Evolutionary conservation across 2,797 vertebrate genomes (phyloP), one percentile per base, ranked within the genome.

Genomic region (Prunella strophiata): DNA sequence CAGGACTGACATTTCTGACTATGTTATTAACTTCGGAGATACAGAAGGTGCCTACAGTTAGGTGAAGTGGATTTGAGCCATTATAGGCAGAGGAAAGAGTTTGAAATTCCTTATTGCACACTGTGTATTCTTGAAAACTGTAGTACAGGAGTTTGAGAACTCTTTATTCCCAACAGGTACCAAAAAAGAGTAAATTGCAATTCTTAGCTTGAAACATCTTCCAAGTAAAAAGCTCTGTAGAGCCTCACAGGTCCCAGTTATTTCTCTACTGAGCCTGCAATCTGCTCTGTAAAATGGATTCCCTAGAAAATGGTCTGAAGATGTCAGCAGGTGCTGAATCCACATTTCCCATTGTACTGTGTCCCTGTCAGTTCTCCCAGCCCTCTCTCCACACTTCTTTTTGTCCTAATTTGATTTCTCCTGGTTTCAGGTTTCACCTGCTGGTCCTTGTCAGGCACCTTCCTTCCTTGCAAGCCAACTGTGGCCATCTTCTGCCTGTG

Each of bases 21-120:
- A 0, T 16, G 16, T n/a, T 81, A 43, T 23, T 45, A 21, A 21
- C 36, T 58, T 36, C 1, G 29, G 22, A 1, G 4, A 2, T 26
- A 10, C 6, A 52, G 50, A 67, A 80, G 29, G 23, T 13, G 2
- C 27, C 22, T 34, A 4, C 15, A 1, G 1, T 26, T 3, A 17
- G 18, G 19, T 73, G 67, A 68, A 6, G 25, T 66, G 59, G 63
- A 52, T 59, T 87, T 66, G 71, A 62, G 23, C 27, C 14, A 1
- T 42, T 48, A 3, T 0, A 38, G 52, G 22, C 52, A 73, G 67
- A 75, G 43, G 30, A 65, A 57, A 36, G 27, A 19, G 20, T 38
- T 7, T 34, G 34, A 40, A 75, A 1, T 52, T 84, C 51, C 27
- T 51, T 22, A 4, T 1, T 70, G 47, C 38, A 27, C 30, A 4